A percentile compares a stretch with the other conserved stretches of the same genome.
Evolutionary conservation across 2,113 vertebrate genomes (phyloP).

Genomic region (Strigops habroptila): DNA sequence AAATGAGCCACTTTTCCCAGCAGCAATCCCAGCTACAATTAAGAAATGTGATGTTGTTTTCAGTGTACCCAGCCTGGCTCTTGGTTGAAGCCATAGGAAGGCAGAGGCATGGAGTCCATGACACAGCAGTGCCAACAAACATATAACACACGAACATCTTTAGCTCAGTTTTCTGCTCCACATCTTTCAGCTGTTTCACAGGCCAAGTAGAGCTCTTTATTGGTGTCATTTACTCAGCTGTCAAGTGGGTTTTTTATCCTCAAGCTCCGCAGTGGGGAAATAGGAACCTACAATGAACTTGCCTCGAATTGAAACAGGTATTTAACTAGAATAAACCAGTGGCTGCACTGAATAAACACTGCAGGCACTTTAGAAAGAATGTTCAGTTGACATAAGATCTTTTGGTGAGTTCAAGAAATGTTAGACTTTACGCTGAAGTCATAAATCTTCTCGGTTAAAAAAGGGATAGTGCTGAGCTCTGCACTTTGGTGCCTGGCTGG

Average conservation of each 20-base stretch:
- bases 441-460: not conserved
- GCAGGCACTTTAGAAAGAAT: conserved; percentile 15
- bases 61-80: not conserved
- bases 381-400: not conserved
- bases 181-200: not conserved
- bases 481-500: not conserved
- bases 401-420: not conserved
- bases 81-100: not conserved
- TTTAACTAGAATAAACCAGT: conserved; percentile 10
- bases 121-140: not conserved
- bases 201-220: not conserved
- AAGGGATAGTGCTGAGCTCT: not conserved
- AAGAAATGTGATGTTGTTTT: not conserved
- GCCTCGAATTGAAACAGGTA: not conserved
- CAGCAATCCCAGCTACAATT: not conserved
- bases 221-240: not conserved
- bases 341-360: conserved; percentile 25
- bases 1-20: conserved; percentile 21
- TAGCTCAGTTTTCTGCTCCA: not conserved
- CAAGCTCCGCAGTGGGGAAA: not conserved
- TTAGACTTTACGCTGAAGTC: not conserved
- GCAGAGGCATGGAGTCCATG: not conserved
- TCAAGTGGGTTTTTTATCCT: not conserved
- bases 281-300: conserved; percentile 13
- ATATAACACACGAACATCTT: not conserved